Evolutionary conservation across 2,113 vertebrate genomes (phyloP).

Genomic region (Chrysemys picta): DNA sequence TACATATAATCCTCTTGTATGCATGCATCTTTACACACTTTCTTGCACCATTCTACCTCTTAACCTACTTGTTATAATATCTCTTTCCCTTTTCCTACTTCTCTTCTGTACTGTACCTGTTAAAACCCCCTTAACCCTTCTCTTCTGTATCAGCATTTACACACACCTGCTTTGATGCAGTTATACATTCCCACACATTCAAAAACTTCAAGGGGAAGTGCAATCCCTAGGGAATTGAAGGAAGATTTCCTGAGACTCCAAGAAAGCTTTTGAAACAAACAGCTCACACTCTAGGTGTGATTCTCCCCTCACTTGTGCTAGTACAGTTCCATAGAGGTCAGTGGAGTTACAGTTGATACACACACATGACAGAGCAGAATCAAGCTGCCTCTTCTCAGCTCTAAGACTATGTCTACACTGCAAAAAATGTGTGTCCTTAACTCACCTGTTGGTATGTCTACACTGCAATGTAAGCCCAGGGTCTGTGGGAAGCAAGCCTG

Average conservation of each 20-base stretch:
- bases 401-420: background rate
- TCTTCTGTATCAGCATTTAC: conserved; percentile 37
- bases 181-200: background rate
- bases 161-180: conserved; percentile 17
- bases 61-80: background rate
- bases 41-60: background rate
- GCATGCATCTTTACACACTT: conserved; percentile 39
- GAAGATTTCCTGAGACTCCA: background rate
- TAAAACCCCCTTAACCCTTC: conserved; percentile 45
- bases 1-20: conserved; percentile 37
- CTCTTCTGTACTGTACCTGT: conserved; percentile 14
- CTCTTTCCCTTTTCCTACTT: conserved; percentile 9
- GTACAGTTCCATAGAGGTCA: background rate
- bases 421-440: too few species aligned
- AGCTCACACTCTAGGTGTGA: background rate
- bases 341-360: background rate
- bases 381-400: background rate
- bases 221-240: background rate
- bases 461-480: too few species aligned
- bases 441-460: too few species aligned
- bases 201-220: conserved; percentile 39
- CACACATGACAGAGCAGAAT: background rate
- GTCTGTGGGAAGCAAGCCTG: too few species aligned
- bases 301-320: background rate
- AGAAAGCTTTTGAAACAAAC: background rate